phyloP scores from a whole-genome alignment of 1,140 invertebrate genomes.

The Eurosta solidaginis region DNA sequence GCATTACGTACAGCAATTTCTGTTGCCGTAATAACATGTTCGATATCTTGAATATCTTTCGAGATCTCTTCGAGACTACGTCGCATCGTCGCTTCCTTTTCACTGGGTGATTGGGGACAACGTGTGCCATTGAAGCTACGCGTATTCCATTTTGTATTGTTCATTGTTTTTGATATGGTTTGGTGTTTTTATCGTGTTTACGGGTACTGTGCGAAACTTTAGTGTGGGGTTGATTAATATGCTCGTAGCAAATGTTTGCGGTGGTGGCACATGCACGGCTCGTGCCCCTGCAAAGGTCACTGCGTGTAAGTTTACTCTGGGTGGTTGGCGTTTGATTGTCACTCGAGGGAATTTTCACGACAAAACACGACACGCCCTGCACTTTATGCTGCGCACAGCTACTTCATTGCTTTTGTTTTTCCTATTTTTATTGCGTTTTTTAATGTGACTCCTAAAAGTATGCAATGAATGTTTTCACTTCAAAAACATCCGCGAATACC shows the following conservation, averaged over 20 bases:
- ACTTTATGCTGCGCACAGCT: no score
- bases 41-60: constrained; percentile 56
- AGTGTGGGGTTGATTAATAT: background rate
- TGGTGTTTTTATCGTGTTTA: background rate
- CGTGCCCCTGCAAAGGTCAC: background rate
- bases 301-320: background rate
- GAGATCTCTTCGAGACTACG: constrained; percentile 57
- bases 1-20: constrained; percentile 51
- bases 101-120: constrained; percentile 33
- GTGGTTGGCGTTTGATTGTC: background rate
- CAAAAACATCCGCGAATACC: no score
- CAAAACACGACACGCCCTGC: background rate
- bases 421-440: no score
- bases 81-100: constrained; percentile 52
- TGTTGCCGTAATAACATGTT: constrained; percentile 56
- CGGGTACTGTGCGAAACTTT: background rate
- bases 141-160: constrained; percentile 7
- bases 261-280: background rate
- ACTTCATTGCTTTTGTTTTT: no score
- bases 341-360: background rate
- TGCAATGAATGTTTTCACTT: background rate
- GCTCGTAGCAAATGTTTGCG: background rate
- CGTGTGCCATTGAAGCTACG: background rate
- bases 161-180: background rate
- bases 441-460: no score